Base-by-base conservation (phyloP, 1,140 invertebrate genomes). In the Drosophila varians region DNA sequence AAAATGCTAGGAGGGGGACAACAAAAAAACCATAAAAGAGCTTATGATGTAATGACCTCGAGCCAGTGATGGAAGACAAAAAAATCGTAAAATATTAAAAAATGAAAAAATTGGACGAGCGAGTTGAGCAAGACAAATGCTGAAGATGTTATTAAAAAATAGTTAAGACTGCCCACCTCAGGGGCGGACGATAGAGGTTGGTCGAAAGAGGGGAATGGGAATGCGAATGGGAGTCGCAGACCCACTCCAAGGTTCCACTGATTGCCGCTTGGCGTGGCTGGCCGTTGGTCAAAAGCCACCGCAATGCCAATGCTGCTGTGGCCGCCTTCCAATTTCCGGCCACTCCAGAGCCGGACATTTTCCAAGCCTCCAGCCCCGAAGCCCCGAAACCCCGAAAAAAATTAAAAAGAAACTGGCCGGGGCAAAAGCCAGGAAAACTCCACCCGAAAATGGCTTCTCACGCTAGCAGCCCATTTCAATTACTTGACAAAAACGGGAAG, bases 111-210 rank as follows among this genome's bases (percentile, higher is more conserved):
- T 65, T 52, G 78, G 64, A 42, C 55, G 47, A 42, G 60, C 58
- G 53, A 78, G 79, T 80, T 86, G 82, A 87, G 82, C 77, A 87
- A 88, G 82, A 87, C 83, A 87, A 87, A 87, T 87, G 82, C 74
- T 87, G 83, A 87, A 87, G 82, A 87, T 80, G 83, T 87, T 87
- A 88, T 87, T 87, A 87, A 87, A 87, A 87, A 82, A 87, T 87
- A 87, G 82, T 87, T 87, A 87, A 54, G 82, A 66, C 43, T 65
- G 62, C 62, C 47, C 46, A 65, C 62, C 62, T 52, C 60, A 16
- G 60, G 58, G 36, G 8, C 28, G 31, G 9, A 8, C 21, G 16
- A 19, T 28, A 18, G 47, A 9, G 31, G 23, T 12, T 16, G 14
- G 47, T 28, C 31, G 0, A n/a, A n/a, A n/a, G n/a, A 23, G 16